Base-by-base conservation (phyloP, 1,140 invertebrate genomes). In the Leptonema lineaticorne region DNA sequence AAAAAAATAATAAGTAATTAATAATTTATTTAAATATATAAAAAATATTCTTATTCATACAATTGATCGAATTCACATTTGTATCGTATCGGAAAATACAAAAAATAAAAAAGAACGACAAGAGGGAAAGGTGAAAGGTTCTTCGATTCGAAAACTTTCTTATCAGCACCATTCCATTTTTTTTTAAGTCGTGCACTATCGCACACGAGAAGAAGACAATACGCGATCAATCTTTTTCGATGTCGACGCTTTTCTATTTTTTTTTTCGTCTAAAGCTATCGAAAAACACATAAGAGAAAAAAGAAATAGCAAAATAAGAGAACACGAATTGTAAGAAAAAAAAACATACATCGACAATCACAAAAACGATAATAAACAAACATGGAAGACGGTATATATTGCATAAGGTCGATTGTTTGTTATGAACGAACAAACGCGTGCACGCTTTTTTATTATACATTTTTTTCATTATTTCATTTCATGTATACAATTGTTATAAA, bases 401-500 rank as follows among this genome's bases (percentile, higher is more conserved):
- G 20, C 48, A 53, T 26, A 53, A 20, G 48, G 48, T 18, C 48
- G 48, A 22, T 11, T 53, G 48, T 14, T 20, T 20, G 24, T 16
- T 53, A 18, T 11, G 9, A 16, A 18, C 48, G 4, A 16, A 26
- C 24, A 18, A 18, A 22, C 48, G 48, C 24, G 14, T 8, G 14
- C 30, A 37, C 30, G 14, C n/a, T 37, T 8, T 37, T 37, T 37
- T 37, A 8, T 37, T 37, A 37, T n/a, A 37, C n/a, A 37, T 37
- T 37, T n/a, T n/a, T 37, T 37, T n/a, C 6, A 37, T n/a, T 37
- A n/a, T n/a, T n/a, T n/a, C n/a, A n/a, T n/a, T n/a, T n/a, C n/a
- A n/a, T n/a, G n/a, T 58, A 28, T 58, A 28, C 56, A 30, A 58
- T 58, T 58, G 56, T 58, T 28, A 58, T 58, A 58, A 58, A 58